Evolutionary conservation across 2,888 invertebrate species (phyloP).

Genomic region (Lasioglossum calceatum): DNA sequence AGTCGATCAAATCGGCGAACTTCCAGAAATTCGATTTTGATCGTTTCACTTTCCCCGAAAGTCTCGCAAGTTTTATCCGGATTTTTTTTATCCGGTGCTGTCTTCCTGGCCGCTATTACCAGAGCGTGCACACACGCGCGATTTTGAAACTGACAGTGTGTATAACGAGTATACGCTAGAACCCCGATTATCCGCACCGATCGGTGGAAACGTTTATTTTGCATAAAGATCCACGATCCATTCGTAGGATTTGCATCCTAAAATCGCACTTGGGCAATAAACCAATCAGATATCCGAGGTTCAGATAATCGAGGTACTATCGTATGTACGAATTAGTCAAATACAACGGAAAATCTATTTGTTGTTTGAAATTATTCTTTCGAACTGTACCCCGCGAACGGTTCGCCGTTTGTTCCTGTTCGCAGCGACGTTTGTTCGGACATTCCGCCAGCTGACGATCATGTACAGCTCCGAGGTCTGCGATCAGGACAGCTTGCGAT

Average conservation of each 20-base stretch:
- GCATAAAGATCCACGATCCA: background rate
- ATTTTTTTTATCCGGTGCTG: constrained; percentile 36
- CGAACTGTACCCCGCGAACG: background rate
- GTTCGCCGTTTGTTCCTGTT: background rate
- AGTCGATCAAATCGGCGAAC: background rate
- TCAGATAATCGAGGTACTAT: background rate
- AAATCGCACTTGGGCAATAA: too few relatives aligned
- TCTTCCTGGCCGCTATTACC: background rate
- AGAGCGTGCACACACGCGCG: background rate
- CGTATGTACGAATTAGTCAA: background rate
- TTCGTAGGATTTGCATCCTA: background rate
- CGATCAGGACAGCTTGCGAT: constrained; percentile 83
- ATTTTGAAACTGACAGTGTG: background rate
- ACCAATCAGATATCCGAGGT: background rate
- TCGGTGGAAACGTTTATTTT: background rate
- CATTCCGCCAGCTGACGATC: background rate
- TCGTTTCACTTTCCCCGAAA: constrained; percentile 37
- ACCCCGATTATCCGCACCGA: too few relatives aligned
- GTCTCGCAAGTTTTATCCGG: constrained; percentile 25
- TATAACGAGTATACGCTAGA: background rate
- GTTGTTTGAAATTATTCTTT: background rate
- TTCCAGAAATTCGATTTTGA: constrained; percentile 9
- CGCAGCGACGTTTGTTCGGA: background rate
- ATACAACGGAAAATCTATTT: background rate
- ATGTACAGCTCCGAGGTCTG: constrained; percentile 61